Evolutionary conservation across 2,113 vertebrate species (phyloP).

Genomic region (Cathartes aura): DNA sequence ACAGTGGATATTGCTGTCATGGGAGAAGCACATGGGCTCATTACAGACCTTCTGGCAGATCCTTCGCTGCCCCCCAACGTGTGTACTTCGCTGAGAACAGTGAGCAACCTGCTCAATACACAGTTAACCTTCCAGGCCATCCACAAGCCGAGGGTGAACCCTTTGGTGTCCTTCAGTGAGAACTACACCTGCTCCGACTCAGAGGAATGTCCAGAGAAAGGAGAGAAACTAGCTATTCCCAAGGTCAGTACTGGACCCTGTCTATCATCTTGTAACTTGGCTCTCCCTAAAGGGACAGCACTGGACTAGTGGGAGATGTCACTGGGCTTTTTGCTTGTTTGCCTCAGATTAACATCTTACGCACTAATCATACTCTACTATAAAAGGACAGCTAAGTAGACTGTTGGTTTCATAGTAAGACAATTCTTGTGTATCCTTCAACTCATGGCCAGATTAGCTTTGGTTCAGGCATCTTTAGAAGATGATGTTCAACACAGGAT

Average conservation of each 20-base stretch:
- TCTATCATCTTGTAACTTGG: background rate
- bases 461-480: background rate
- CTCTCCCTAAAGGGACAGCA: background rate
- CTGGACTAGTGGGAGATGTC: background rate
- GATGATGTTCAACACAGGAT: background rate
- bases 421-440: background rate
- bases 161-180: slow-evolving; percentile 85
- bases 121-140: slow-evolving; percentile 94
- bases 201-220: slow-evolving; percentile 89
- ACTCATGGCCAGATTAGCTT: background rate
- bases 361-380: background rate
- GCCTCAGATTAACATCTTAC: background rate
- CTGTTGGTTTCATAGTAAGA: background rate
- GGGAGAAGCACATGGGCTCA: slow-evolving; percentile 97
- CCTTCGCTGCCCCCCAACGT: slow-evolving; percentile 92
- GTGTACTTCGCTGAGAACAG: slow-evolving; percentile 90
- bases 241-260: slow-evolving; percentile 79
- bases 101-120: slow-evolving; percentile 94
- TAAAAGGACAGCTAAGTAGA: background rate
- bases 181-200: slow-evolving; percentile 91
- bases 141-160: slow-evolving; percentile 86
- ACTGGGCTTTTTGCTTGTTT: background rate
- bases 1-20: slow-evolving; percentile 96
- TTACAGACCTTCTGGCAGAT: slow-evolving; percentile 94
- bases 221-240: slow-evolving; percentile 90